Conservation (phyloP, 2,888 invertebrate genomes). For the Drosophila tripunctata region DNA sequence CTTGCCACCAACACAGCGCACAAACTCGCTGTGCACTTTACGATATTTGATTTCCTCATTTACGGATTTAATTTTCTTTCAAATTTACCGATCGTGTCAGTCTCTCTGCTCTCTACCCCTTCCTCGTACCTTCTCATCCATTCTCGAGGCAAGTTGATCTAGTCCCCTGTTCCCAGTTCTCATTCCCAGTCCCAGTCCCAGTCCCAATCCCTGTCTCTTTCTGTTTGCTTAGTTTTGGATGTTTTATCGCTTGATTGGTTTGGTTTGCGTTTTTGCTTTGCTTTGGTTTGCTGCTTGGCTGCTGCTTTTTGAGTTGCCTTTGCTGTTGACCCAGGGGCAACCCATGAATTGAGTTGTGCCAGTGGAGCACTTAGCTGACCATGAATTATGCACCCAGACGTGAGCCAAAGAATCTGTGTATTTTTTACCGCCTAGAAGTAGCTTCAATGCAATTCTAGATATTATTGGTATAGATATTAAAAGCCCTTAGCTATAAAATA, state of each 20-base stretch:
- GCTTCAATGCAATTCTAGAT: background rate
- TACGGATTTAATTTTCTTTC: slow-evolving; percentile 82
- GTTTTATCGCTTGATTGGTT: slow-evolving; percentile 75
- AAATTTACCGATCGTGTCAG: slow-evolving; percentile 76
- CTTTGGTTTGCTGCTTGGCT: slow-evolving; percentile 52
- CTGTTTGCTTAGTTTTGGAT: slow-evolving; percentile 74
- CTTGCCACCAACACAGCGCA: slow-evolving; percentile 63
- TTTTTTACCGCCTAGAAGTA: background rate
- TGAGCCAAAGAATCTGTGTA: background rate
- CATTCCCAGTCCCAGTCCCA: background rate
- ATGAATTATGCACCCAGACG: slow-evolving; percentile 31
- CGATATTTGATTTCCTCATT: slow-evolving; percentile 83
- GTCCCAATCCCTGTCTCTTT: slow-evolving; percentile 17
- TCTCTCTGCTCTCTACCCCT: slow-evolving; percentile 33
- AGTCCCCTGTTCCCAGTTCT: slow-evolving; percentile 2
- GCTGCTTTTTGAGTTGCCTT: slow-evolving; percentile 21
- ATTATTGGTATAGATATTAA: background rate
- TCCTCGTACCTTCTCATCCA: slow-evolving; percentile 18
- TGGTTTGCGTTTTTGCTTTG: slow-evolving; percentile 43
- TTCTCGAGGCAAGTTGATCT: slow-evolving; percentile 32
- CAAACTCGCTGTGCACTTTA: slow-evolving; percentile 75
- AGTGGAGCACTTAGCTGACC: slow-evolving; percentile 50
- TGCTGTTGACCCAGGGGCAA: slow-evolving; percentile 60
- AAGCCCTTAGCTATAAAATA: background rate
- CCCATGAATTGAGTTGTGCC: slow-evolving; percentile 58